These are phyloP conservation scores for Trochalopteron elliotii DNA, from an alignment of 2,113 vertebrate genomes.

Conservation along the genomic window DNA sequence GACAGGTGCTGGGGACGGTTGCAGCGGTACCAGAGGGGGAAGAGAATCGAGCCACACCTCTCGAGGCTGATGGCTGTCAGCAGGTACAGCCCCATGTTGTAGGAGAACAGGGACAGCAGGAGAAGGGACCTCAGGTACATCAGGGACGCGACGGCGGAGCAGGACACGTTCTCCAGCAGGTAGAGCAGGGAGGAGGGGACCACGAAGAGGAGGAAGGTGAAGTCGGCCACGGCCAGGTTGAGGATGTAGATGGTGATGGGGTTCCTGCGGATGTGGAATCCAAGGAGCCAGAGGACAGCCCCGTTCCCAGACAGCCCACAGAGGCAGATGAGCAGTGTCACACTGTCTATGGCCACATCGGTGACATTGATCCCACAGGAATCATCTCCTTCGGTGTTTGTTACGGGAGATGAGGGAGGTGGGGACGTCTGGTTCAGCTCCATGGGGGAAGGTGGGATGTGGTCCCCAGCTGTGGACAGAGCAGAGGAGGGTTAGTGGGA, in stretches of 20 bases:
- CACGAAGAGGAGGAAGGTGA: background rate
- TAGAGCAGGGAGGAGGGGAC: background rate
- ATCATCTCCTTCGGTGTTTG: fast-evolving
- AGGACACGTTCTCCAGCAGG: fast-evolving
- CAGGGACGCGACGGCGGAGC: fast-evolving
- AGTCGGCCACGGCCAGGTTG: background rate
- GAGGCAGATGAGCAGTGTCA: background rate
- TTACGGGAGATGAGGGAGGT: fast-evolving
- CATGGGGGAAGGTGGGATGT: background rate
- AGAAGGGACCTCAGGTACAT: background rate
- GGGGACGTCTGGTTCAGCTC: background rate
- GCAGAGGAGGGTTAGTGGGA: background rate
- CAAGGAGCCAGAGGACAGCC: conserved; percentile 19
- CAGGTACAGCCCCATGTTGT: conserved; percentile 1
- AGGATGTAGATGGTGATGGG: conserved; percentile 35
- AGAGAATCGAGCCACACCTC: background rate
- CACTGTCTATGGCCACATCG: fast-evolving
- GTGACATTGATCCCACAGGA: background rate
- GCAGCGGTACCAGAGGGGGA: conserved; percentile 58
- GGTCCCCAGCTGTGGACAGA: background rate
- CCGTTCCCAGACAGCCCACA: conserved; percentile 24
- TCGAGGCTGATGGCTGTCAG: background rate
- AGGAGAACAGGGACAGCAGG: background rate
- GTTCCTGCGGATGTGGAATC: conserved; percentile 24
- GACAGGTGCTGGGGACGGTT: conserved; percentile 17